Base-by-base conservation (phyloP, 2,113 vertebrate genomes). In the Cebus imitator region DNA sequence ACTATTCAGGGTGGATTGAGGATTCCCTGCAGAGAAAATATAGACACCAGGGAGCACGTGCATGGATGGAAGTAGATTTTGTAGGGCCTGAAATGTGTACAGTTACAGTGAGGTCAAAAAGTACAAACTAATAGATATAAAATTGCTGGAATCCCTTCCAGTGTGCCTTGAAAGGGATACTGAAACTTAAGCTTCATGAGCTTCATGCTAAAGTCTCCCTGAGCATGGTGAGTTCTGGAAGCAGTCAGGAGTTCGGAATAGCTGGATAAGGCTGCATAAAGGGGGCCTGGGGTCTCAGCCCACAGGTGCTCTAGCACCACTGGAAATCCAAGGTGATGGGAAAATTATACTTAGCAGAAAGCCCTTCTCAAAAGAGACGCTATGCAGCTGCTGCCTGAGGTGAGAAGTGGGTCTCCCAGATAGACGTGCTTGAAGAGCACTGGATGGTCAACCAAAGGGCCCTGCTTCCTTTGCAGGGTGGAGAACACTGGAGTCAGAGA, bases 371-470 rank as follows among this genome's bases (percentile, higher is more conserved):
- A 93, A 81, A 2, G 27, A 43, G 7, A 35, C 0, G 68, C 64
- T 35, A 21, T 4, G 10, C 13, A 2, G 58, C 68, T 58, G 50
- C 30, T 17, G 32, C 55, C 50, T 32, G 27, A 61, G 55, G 25
- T 43, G 10, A 81, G 73, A 43, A 18, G 16, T 0, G 5, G 75
- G 37, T 82, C 61, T 52, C 32, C 11, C 5, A 1, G 55, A 66
- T 13, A 40, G 32, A 32, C 1, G 0, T 43, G 6, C 25, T 16
- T 52, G 32, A 81, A 40, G 66, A 82, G 32, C 37, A 83, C 16
- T 1, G 11, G 20, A 20, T 12, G n/a, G 27, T 35, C 16, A 73
- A 23, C 55, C 0, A 0, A 1, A 32, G 45, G 30, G 18, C 35
- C 57, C 20, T 37, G 4, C 43, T 32, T 70, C 45, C 81, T 91